Percentiles rank a stretch among this genome's conserved stretches.
These are phyloP conservation scores for Archilochus colubris DNA, from an alignment of 2,113 vertebrate genomes.

Conservation along the genomic window DNA sequence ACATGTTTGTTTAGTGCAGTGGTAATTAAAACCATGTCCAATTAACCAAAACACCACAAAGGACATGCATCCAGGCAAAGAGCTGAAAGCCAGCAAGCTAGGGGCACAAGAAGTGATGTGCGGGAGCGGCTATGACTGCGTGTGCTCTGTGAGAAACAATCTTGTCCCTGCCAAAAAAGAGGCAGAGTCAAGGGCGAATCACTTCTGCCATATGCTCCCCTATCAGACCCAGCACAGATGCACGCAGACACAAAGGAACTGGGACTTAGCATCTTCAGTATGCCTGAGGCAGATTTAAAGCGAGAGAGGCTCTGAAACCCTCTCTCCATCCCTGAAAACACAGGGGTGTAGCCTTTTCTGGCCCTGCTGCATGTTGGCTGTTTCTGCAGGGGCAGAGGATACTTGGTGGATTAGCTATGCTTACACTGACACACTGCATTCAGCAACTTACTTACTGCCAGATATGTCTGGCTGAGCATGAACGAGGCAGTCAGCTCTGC, in stretches of 20 bases:
- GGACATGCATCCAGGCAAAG: background rate
- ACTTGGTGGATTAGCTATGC: background rate
- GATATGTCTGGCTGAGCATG: background rate
- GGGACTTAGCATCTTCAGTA: background rate
- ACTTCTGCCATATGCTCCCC: conserved; percentile 48
- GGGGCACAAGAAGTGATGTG: background rate
- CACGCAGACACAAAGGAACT: background rate
- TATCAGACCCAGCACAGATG: background rate
- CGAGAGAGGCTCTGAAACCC: background rate
- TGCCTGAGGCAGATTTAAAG: conserved; percentile 27
- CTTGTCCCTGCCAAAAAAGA: conserved; percentile 39
- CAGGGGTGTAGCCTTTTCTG: background rate
- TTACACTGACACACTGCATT: background rate
- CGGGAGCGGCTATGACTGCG: background rate
- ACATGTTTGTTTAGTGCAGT: background rate
- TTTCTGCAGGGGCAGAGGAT: background rate
- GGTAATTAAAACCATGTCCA: conserved; percentile 47
- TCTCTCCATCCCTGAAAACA: background rate
- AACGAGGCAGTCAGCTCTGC: background rate
- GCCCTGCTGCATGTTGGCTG: background rate
- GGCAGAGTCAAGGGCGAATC: conserved; percentile 3
- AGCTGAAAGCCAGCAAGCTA: background rate
- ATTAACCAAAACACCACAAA: conserved; percentile 49
- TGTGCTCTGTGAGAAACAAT: background rate
- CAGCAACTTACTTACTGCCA: background rate